Conservation (phyloP, 2,888 invertebrate species). For the Cosmia pyralina region DNA sequence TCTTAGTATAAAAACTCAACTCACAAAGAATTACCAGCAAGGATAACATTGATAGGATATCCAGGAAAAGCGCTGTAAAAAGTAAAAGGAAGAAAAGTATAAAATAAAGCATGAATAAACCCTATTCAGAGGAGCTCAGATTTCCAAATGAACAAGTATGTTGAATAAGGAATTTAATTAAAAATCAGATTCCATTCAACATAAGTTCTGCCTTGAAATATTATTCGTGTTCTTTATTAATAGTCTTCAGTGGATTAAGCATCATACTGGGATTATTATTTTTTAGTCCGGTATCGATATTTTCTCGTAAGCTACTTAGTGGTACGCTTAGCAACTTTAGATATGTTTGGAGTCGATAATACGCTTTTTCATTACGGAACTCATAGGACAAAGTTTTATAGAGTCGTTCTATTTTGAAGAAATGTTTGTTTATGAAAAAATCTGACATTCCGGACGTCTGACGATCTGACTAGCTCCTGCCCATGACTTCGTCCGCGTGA, state of each 20-base stretch:
- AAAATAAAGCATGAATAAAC: conserved; percentile 54
- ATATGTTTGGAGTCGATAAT: conserved; percentile 7
- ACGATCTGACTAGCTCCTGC: too few species aligned
- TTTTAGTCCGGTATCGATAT: conserved; percentile 33
- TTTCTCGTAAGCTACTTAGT: conserved; percentile 25
- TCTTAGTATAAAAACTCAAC: conserved; percentile 27
- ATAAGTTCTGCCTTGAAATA: conserved; percentile 52
- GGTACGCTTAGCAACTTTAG: conserved; percentile 3
- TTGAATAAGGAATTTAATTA: conserved; percentile 65
- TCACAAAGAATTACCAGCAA: conserved; percentile 22
- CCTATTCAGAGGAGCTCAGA: conserved; percentile 52
- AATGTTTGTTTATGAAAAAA: not conserved
- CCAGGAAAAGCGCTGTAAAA: conserved; percentile 32
- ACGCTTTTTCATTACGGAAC: conserved; percentile 6
- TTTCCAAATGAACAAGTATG: conserved; percentile 64
- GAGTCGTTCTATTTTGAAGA: not conserved
- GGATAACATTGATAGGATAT: conserved; percentile 40
- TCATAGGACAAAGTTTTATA: not conserved
- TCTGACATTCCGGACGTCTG: not conserved
- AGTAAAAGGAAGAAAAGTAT: conserved; percentile 38
- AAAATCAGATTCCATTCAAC: conserved; percentile 63
- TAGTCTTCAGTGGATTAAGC: conserved; percentile 31
- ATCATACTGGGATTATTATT: conserved; percentile 15
- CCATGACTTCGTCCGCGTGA: too few species aligned
- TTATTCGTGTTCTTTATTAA: conserved; percentile 51